These are phyloP conservation scores for Oreochromis grahami DNA, from an alignment of 2,797 vertebrate genomes.

Conservation along the genomic window DNA sequence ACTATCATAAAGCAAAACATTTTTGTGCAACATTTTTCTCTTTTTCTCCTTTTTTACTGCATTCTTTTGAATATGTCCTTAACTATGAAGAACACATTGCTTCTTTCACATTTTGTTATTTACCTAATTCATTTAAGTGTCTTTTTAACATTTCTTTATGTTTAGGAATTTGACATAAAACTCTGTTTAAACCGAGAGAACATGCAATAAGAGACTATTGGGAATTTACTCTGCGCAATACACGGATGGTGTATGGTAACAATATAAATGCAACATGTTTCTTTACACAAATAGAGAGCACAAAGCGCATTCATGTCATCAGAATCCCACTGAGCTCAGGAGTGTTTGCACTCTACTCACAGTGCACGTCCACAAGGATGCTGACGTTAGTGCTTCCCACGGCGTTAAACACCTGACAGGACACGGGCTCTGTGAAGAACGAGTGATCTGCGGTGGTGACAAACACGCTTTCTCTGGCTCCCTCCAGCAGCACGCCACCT, in stretches of 20 bases:
- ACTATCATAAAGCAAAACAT: neutral
- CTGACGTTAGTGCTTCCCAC: conserved; percentile 96
- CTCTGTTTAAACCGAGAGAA: neutral
- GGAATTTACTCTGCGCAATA: neutral
- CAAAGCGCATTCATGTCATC: neutral
- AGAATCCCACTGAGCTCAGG: neutral
- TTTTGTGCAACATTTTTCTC: neutral
- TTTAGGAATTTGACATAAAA: neutral
- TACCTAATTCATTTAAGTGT: neutral
- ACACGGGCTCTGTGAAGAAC: conserved; percentile 96
- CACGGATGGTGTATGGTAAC: neutral
- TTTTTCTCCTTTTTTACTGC: neutral
- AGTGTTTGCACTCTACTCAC: conserved; percentile 72
- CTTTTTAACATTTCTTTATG: neutral
- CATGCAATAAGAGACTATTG: neutral
- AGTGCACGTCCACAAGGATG: conserved; percentile 94
- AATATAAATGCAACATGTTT: neutral
- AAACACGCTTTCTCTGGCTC: conserved; percentile 85
- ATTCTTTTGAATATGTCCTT: neutral
- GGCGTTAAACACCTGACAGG: conserved; percentile 92
- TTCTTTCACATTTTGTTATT: neutral
- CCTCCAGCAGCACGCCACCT: conserved; percentile 88
- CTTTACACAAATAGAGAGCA: neutral
- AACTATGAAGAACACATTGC: neutral
- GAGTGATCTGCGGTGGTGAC: conserved; percentile 91